Evolutionary conservation across 2,888 invertebrate genomes (phyloP), one percentile per base, ranked within the genome.

Genomic region (Epinotia demarniana): DNA sequence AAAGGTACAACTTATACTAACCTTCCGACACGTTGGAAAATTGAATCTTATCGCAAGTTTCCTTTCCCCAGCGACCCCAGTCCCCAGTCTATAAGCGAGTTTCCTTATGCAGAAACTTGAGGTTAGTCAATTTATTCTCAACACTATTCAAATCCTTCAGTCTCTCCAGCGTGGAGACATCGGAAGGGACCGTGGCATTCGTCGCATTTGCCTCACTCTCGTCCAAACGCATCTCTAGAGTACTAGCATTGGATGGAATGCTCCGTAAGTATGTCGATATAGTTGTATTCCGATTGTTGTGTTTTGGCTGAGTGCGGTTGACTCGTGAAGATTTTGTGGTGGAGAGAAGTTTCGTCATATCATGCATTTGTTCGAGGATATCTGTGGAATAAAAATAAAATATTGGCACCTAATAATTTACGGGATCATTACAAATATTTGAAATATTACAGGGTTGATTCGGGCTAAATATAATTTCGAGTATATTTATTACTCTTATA

Each of bases 141-240:
- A 94, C 87, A 16, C 89, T 85, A 78, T 94, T 88, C 23, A 94
- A 84, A 80, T 94, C 94, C 62, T 85, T 89, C n/a, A 94, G 86
- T 79, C 94, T 87, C 78, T 94, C 94, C 57, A 92, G 83, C 9
- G 94, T 94, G 4, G 86, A 87, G 1, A 93, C 85, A 81, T 89
- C 87, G 0, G 93, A 92, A 0, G 89, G 90, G 46, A 85, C 86
- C 0, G 90, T 87, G 2, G 83, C 72, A 78, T 88, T 87, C 0
- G 84, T 82, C 2, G 79, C 63, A 0, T 79, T 79, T 1, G 33
- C 78, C 1, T 72, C 79, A 60, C 83, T 83, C 8, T 85, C 82
- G 60, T 88, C 85, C 63, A 85, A 69, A 53, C 79, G 76, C 77
- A 81, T 79, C 13, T 85, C 86, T 11, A 80, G 78, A 58, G 78